These are phyloP conservation scores for Capitulum mitella DNA, from an alignment of 2,888 invertebrate species.

Conservation along the genomic window DNA sequence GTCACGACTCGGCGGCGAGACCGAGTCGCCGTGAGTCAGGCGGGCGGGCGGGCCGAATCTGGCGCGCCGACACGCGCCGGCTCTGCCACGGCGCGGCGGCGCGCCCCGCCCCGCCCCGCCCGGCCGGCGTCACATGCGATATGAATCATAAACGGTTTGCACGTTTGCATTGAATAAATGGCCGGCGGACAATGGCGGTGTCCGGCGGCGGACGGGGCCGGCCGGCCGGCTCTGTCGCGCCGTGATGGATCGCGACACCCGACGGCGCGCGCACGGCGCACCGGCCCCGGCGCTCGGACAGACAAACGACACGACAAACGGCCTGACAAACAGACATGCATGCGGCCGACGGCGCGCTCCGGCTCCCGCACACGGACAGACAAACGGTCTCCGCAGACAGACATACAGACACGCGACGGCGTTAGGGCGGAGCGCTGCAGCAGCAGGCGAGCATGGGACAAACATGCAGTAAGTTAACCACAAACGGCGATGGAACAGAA, in stretches of 20 bases:
- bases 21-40: too few relatives aligned
- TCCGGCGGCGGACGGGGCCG: neutral
- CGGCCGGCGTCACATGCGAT: neutral
- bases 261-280: neutral
- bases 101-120: neutral
- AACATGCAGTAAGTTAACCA: too few relatives aligned
- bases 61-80: too few relatives aligned
- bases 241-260: neutral
- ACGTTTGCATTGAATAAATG: neutral
- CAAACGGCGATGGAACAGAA: too few relatives aligned
- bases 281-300: too few relatives aligned
- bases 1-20: too few relatives aligned
- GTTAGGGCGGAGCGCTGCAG: neutral
- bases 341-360: neutral
- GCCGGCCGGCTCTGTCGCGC: neutral
- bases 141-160: constrained; percentile 23
- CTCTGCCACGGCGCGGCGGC: constrained; percentile 3
- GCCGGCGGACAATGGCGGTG: neutral
- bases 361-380: neutral
- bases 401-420: neutral
- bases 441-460: too few relatives aligned
- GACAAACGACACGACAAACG: too few relatives aligned
- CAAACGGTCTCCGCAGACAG: neutral
- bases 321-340: too few relatives aligned
- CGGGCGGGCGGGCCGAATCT: too few relatives aligned